Evolutionary conservation across 2,113 vertebrate species (phyloP).

Genomic region (Podarcis cretensis): DNA sequence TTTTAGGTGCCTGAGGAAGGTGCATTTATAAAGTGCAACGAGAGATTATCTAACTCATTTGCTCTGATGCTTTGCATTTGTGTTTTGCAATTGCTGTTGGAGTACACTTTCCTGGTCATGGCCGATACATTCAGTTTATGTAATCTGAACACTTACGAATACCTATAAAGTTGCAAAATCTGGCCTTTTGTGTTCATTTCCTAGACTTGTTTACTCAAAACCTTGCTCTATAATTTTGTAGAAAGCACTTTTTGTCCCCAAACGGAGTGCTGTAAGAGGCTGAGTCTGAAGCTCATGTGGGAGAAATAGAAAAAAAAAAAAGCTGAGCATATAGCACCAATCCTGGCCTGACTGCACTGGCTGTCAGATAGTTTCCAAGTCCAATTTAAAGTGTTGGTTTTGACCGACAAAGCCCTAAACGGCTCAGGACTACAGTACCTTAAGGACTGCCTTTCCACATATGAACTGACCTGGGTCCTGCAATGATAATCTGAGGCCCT

Average conservation of each 20-base stretch:
- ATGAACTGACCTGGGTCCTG: too few species aligned
- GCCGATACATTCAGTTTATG: background rate
- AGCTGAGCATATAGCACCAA: background rate
- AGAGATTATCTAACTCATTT: background rate
- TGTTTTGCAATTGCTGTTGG: background rate
- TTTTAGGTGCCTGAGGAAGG: conserved; percentile 26
- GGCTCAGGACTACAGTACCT: too few species aligned
- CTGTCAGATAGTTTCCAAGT: too few species aligned
- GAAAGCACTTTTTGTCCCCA: too few species aligned
- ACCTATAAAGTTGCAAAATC: background rate
- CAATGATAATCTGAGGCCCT: too few species aligned
- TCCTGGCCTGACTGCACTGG: too few species aligned
- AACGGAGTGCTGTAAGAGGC: background rate
- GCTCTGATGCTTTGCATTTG: background rate
- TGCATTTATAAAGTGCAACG: background rate
- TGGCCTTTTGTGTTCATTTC: background rate
- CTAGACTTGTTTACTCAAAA: background rate
- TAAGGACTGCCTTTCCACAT: too few species aligned
- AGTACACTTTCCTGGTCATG: conserved; percentile 11
- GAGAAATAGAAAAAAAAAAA: background rate
- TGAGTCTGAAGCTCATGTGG: background rate
- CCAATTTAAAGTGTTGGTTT: too few species aligned
- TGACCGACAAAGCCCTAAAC: too few species aligned
- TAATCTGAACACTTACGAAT: background rate
- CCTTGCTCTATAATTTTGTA: background rate